These are phyloP conservation scores for Caenorhabditis zanzibari DNA, from an alignment of 2,888 invertebrate species.

Conservation along the genomic window DNA sequence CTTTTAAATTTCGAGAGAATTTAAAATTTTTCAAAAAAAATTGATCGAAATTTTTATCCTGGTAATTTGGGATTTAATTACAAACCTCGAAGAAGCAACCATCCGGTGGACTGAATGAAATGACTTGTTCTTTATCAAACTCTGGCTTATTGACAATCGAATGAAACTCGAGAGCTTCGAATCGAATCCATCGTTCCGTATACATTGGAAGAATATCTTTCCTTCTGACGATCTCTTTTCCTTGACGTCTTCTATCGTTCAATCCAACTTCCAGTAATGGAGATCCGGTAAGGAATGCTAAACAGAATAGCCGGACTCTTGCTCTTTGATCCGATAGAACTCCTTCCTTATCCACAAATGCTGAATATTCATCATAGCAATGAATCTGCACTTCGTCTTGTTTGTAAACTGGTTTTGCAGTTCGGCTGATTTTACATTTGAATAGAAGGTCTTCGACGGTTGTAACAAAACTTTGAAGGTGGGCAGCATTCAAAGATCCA, in stretches of 20 bases:
- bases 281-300: slow-evolving; percentile 97
- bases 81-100: slow-evolving; percentile 82
- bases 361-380: slow-evolving; percentile 83
- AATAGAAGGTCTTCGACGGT: slow-evolving; percentile 95
- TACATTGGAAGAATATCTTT: slow-evolving; percentile 97
- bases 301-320: slow-evolving; percentile 94
- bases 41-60: too few relatives aligned
- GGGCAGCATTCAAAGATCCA: slow-evolving; percentile 92
- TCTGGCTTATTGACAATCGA: slow-evolving; percentile 90
- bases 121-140: slow-evolving; percentile 87
- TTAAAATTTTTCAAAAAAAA: too few relatives aligned
- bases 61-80: background rate
- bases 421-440: slow-evolving; percentile 87
- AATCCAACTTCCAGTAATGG: slow-evolving; percentile 97
- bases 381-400: slow-evolving; percentile 91
- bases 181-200: slow-evolving; percentile 99
- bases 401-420: slow-evolving; percentile 89
- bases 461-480: slow-evolving; percentile 93
- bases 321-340: slow-evolving; percentile 92
- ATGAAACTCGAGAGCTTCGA: slow-evolving; percentile 96
- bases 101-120: slow-evolving; percentile 83
- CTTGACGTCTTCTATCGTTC: slow-evolving; percentile 88
- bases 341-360: slow-evolving; percentile 87
- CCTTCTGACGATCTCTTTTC: slow-evolving; percentile 94
- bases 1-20: too few relatives aligned